Conservation (phyloP, 2,113 vertebrate species). For the Solea solea region DNA sequence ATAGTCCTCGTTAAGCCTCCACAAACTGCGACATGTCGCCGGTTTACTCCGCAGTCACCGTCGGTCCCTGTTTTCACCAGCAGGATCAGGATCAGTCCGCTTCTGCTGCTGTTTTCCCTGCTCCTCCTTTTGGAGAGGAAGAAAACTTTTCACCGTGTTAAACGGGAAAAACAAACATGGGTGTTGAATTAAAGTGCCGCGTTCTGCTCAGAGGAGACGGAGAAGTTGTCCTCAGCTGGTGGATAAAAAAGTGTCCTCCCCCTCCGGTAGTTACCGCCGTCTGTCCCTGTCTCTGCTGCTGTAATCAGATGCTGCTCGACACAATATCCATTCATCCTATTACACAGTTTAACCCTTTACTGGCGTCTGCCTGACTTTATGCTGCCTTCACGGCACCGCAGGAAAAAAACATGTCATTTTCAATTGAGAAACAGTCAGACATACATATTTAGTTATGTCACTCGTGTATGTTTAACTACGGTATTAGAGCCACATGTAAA, state of each 20-base stretch:
- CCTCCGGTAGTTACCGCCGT: constrained; percentile 26
- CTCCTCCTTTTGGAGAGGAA: background rate
- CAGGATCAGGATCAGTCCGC: background rate
- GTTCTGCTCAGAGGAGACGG: no score
- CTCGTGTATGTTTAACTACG: no score
- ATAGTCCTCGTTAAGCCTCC: constrained; percentile 19
- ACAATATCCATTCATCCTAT: constrained; percentile 81
- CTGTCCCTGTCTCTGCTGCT: constrained; percentile 41
- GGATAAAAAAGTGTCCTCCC: background rate
- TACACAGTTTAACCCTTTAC: constrained; percentile 79
- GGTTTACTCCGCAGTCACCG: constrained; percentile 27
- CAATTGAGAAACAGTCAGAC: background rate
- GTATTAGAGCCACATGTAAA: no score
- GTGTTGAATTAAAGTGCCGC: background rate
- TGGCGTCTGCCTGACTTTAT: constrained; percentile 9
- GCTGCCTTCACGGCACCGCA: constrained; percentile 37
- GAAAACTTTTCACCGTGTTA: background rate
- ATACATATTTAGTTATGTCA: no score
- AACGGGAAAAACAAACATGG: background rate
- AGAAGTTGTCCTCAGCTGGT: background rate
- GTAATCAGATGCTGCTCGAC: constrained; percentile 78
- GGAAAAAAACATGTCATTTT: background rate
- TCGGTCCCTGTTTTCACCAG: constrained; percentile 2
- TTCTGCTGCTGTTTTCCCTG: background rate
- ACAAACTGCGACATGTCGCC: constrained; percentile 34